Evolutionary conservation across 2,888 invertebrate species (phyloP), one percentile per base, ranked within the genome.

Genomic region (Capitulum mitella): DNA sequence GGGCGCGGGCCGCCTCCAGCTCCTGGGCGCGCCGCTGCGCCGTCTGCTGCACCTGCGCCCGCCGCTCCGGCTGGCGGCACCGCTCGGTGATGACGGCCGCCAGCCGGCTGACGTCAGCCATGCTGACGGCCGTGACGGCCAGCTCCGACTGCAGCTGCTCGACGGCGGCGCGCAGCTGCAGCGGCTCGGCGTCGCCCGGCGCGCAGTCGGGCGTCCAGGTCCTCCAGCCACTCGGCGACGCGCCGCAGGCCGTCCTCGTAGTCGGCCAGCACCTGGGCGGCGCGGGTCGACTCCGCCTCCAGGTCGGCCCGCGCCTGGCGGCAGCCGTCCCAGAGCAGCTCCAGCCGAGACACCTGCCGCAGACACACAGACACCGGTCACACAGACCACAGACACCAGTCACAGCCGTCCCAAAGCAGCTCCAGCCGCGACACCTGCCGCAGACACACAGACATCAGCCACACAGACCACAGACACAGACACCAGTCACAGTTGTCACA

Each of bases 221-320:
- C 90, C 82, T 92, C 90, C 80, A 95, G 88, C 95, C 96, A 96
- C 79, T 89, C 89, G 84, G 92, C 92, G 40, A 95, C 90, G 82
- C 91, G 91, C 82, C 94, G 94, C 43, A 93, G 92, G 84, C 93
- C 94, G 43, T 88, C 87, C 77, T 91, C 86, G 86, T 94, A 95
- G 83, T 95, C 95, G 78, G 91, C 89, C 79, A 94, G 90, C 80
- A 92, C 89, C 29, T 93, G 93, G 83, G 91, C 90, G 40, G 95
- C 95, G 82, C 94, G 91, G 85, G 94, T 93, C 87, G 93, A 92
- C 85, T 94, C 94, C 85, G 93, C 90, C 84, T 92, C 91, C 86
- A 94, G 94, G 84, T 93, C 93, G 84, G 87, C 77, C 91, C 86
- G 86, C 94, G 95, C 83, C 95, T 95, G 78, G 90, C 90, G 80